phyloP scores from a whole-genome alignment of 2,888 invertebrate species.

The Oithona nana region DNA sequence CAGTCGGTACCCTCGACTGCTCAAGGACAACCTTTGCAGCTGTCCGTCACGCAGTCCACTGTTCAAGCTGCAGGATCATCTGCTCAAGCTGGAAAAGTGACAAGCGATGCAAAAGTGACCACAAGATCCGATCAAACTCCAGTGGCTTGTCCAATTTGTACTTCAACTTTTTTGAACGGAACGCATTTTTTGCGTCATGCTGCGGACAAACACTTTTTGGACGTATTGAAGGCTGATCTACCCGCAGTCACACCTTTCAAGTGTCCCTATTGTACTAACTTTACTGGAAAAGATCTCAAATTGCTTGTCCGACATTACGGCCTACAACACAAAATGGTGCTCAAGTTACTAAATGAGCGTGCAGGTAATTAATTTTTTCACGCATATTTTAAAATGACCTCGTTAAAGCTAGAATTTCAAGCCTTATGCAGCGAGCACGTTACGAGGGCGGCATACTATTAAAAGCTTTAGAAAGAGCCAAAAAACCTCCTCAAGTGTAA shows the following conservation, averaged over 20 bases:
- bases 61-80: too few species aligned
- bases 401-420: too few species aligned
- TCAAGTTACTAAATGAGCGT: constrained; percentile 10
- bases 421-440: too few species aligned
- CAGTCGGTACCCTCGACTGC: too few species aligned
- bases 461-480: too few species aligned
- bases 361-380: too few species aligned
- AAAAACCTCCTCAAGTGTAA: too few species aligned
- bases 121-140: background rate
- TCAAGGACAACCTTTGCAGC: too few species aligned
- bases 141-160: constrained; percentile 11
- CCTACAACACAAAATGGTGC: constrained; percentile 8
- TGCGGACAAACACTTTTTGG: constrained; percentile 5
- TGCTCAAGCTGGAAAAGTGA: too few species aligned
- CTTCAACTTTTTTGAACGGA: background rate
- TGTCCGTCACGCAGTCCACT: too few species aligned
- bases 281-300: constrained; percentile 4
- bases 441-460: too few species aligned
- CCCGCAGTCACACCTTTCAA: constrained; percentile 10
- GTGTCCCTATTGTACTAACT: constrained; percentile 10
- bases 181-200: constrained; percentile 10
- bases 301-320: constrained; percentile 11
- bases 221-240: background rate
- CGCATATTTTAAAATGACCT: too few species aligned
- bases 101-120: background rate